Conservation (phyloP, 2,888 invertebrate species). For the Agriopis aurantiaria region DNA sequence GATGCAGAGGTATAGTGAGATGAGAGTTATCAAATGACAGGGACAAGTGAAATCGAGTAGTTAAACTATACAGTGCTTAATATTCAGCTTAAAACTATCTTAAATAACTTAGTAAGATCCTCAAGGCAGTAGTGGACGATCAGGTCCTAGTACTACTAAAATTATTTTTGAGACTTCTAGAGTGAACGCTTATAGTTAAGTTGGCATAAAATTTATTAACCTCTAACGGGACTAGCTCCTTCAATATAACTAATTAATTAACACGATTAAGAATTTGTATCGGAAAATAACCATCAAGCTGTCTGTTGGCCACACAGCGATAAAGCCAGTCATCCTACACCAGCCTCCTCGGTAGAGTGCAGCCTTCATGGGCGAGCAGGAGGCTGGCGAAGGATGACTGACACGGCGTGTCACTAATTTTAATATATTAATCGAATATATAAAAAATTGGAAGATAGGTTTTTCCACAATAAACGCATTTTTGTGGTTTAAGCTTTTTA, state of each 20-base stretch:
- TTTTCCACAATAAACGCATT: too few relatives aligned
- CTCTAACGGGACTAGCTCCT: conserved; percentile 82
- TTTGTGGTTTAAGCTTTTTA: too few relatives aligned
- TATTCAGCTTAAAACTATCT: background rate
- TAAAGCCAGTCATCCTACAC: too few relatives aligned
- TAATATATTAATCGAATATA: too few relatives aligned
- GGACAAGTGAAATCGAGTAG: background rate
- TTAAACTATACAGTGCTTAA: background rate
- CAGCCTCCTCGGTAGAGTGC: too few relatives aligned
- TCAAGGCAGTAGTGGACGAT: conserved; percentile 50
- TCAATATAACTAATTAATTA: conserved; percentile 64
- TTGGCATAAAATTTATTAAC: conserved; percentile 72
- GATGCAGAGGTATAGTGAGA: background rate
- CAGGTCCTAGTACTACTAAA: conserved; percentile 41
- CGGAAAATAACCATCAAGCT: too few relatives aligned
- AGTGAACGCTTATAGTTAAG: conserved; percentile 61
- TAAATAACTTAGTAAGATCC: conserved; percentile 44
- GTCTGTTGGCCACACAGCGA: too few relatives aligned
- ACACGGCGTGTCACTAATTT: too few relatives aligned
- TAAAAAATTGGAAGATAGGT: too few relatives aligned
- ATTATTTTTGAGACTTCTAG: conserved; percentile 60
- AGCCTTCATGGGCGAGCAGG: too few relatives aligned
- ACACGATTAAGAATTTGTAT: conserved; percentile 14
- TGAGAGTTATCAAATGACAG: background rate
- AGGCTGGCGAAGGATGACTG: too few relatives aligned